Conservation (phyloP, 2,797 vertebrate genomes). For the Anniella stebbinsi region DNA sequence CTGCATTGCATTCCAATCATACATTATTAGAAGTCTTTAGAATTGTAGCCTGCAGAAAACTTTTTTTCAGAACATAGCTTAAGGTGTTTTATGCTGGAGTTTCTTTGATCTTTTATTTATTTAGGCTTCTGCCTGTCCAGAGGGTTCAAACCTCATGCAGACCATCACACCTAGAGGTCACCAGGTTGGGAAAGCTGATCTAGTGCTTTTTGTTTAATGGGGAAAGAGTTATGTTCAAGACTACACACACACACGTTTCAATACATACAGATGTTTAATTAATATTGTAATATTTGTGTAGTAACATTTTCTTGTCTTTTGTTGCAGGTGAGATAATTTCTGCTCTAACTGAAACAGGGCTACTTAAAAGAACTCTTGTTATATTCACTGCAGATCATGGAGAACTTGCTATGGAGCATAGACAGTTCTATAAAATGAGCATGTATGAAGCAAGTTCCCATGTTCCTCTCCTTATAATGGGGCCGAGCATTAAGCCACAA, state of each 20-base stretch:
- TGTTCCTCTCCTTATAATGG: constrained; percentile 90
- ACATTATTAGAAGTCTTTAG: not conserved
- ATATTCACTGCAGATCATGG: constrained; percentile 95
- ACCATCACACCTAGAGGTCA: too few relatives aligned
- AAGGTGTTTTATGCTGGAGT: constrained; percentile 19
- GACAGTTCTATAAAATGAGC: constrained; percentile 99
- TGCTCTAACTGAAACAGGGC: constrained; percentile 81
- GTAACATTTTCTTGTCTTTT: constrained; percentile 17
- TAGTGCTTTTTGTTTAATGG: not conserved
- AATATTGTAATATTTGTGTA: not conserved
- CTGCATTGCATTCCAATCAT: not conserved
- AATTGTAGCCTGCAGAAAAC: not conserved
- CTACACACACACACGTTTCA: not conserved
- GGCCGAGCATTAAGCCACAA: constrained; percentile 84
- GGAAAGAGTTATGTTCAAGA: rapidly evolving
- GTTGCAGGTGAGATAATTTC: constrained; percentile 88
- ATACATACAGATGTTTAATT: not conserved
- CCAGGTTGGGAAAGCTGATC: too few relatives aligned
- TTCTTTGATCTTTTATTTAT: constrained; percentile 31
- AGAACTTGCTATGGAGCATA: constrained; percentile 97
- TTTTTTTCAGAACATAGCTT: not conserved
- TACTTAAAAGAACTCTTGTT: constrained; percentile 87
- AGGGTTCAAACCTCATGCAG: not conserved
- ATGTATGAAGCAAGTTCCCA: constrained; percentile 98
- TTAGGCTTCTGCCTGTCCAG: not conserved